These are phyloP conservation scores for Nyctereutes procyonoides DNA, from an alignment of 2,113 vertebrate species.

Conservation along the genomic window DNA sequence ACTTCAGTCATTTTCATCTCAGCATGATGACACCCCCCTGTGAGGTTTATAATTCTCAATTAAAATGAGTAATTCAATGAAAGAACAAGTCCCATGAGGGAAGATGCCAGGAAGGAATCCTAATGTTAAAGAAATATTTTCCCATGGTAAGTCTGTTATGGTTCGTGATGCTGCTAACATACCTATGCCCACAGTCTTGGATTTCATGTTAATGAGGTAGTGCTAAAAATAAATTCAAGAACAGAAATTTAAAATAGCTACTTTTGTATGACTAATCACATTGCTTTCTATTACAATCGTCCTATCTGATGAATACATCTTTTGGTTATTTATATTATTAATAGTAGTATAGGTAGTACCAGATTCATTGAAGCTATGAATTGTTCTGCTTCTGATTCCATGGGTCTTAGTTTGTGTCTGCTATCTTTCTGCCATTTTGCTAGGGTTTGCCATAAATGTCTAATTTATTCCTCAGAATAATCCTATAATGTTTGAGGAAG, in stretches of 20 bases:
- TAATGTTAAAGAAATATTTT: constrained; percentile 70
- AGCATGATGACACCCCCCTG: constrained; percentile 69
- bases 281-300: constrained; percentile 2
- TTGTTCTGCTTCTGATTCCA: not conserved
- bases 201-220: constrained; percentile 1
- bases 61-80: constrained; percentile 84
- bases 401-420: not conserved
- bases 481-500: not conserved
- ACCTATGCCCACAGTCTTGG: not conserved
- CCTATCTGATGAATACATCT: not conserved
- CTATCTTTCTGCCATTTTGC: not conserved
- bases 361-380: not conserved
- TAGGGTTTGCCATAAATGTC: not conserved
- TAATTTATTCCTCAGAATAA: constrained; percentile 2
- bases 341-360: not conserved
- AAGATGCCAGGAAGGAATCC: constrained; percentile 66
- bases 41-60: constrained; percentile 85
- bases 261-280: not conserved
- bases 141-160: not conserved
- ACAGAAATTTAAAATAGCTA: not conserved
- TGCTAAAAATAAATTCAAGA: not conserved
- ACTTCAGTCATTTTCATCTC: constrained; percentile 78
- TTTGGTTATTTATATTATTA: not conserved
- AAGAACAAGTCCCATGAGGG: constrained; percentile 76
- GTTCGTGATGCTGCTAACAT: constrained; percentile 16